A percentile compares a stretch with the other conserved stretches of the same genome.
Evolutionary conservation across 92 coral and sea anemone species (phyloP).

Genomic region (Micromussa lordhowensis): DNA sequence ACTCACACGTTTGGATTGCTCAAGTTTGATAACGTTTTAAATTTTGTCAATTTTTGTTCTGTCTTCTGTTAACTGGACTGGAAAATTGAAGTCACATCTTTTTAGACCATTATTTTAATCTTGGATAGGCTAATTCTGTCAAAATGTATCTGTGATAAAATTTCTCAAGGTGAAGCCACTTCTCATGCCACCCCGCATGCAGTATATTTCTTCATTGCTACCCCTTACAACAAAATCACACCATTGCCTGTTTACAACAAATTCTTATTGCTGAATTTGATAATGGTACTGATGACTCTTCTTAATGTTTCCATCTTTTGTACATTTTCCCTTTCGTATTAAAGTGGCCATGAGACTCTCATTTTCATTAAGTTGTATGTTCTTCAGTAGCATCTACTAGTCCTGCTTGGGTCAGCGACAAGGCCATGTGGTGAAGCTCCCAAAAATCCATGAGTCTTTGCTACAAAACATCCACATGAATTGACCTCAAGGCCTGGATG

Average conservation of each 20-base stretch:
- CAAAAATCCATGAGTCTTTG: constrained; percentile 49
- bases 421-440: too few relatives aligned
- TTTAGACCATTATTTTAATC: constrained; percentile 67
- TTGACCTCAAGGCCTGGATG: constrained; percentile 27
- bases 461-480: not conserved
- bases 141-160: constrained; percentile 67
- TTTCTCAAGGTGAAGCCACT: constrained; percentile 58
- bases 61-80: too few relatives aligned
- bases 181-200: constrained; percentile 67
- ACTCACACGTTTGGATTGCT: too few relatives aligned
- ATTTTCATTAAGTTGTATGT: too few relatives aligned
- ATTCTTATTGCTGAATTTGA: constrained; percentile 59
- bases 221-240: too few relatives aligned
- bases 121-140: constrained; percentile 75
- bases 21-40: too few relatives aligned
- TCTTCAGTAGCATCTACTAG: constrained; percentile 70
- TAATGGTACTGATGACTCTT: constrained; percentile 53
- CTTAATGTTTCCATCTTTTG: constrained; percentile 47
- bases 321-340: constrained; percentile 56
- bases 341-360: constrained; percentile 53
- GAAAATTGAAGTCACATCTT: constrained; percentile 18
- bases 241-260: constrained; percentile 68
- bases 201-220: constrained; percentile 53
- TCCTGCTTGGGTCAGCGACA: constrained; percentile 71
- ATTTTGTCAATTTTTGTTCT: too few relatives aligned